Evolutionary conservation across 2,888 invertebrate genomes (phyloP).

Genomic region (Dorcus parallelipipedus): DNA sequence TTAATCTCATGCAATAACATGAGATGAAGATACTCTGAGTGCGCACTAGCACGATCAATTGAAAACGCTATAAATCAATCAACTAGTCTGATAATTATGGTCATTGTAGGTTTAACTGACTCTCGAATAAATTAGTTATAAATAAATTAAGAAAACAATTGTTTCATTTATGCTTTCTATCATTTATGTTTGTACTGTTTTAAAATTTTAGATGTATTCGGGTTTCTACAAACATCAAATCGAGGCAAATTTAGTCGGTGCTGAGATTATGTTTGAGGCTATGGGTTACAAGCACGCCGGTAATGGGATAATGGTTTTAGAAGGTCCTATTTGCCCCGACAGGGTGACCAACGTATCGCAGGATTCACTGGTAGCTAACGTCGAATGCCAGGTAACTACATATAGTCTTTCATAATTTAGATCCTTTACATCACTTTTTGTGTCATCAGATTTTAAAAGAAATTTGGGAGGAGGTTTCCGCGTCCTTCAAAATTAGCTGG

Average conservation of each 20-base stretch:
- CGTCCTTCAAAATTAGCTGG: conserved; percentile 58
- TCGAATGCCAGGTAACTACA: conserved; percentile 73
- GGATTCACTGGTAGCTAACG: conserved; percentile 81
- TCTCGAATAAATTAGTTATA: too few relatives aligned
- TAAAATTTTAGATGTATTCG: conserved; percentile 66
- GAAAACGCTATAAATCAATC: too few relatives aligned
- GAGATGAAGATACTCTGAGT: too few relatives aligned
- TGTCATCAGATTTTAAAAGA: conserved; percentile 65
- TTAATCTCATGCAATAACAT: too few relatives aligned
- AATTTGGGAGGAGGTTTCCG: conserved; percentile 69
- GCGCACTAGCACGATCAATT: too few relatives aligned
- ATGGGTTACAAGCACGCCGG: conserved; percentile 75
- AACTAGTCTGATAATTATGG: too few relatives aligned
- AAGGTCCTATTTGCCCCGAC: conserved; percentile 79
- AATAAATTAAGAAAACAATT: neutral
- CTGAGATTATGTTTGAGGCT: conserved; percentile 71
- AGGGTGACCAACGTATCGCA: conserved; percentile 74
- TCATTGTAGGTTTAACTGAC: too few relatives aligned
- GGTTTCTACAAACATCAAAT: conserved; percentile 88
- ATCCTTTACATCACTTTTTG: neutral
- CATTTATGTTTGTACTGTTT: conserved; percentile 3
- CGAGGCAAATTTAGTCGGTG: conserved; percentile 73
- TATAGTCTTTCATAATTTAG: neutral
- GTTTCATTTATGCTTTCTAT: neutral
- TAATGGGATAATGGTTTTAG: conserved; percentile 58